phyloP scores from a whole-genome alignment of 1,140 invertebrate species.

The Gonatopus flavifemur region DNA sequence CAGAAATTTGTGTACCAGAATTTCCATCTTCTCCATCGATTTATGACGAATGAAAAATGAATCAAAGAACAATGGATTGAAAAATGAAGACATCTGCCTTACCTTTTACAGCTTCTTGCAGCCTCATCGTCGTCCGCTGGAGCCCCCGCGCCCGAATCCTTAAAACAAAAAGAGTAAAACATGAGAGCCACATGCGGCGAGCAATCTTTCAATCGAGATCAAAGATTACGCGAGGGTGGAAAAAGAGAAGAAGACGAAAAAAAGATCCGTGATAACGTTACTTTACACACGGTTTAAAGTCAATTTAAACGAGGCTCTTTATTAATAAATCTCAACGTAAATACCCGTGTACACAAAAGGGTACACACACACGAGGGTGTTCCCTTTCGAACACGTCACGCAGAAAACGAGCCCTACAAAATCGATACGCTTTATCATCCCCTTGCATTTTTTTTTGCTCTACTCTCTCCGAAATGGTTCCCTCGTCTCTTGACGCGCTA shows the following conservation, averaged over 20 bases:
- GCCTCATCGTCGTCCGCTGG: conserved; percentile 57
- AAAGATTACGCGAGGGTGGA: no score
- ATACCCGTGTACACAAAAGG: conserved; percentile 13
- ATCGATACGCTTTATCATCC: conserved; percentile 37
- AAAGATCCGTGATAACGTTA: no score
- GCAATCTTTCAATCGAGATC: conserved; percentile 11
- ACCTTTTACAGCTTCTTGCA: conserved; percentile 58
- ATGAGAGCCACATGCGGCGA: conserved; percentile 7
- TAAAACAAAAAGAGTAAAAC: conserved; percentile 32
- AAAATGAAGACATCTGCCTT: conserved; percentile 16
- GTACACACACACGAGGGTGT: no score
- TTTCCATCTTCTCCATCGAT: no score
- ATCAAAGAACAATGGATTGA: no score
- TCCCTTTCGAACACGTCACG: conserved; percentile 9
- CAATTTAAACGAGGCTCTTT: no score
- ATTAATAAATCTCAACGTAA: conserved; percentile 21
- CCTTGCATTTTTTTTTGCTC: background rate
- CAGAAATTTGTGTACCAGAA: no score
- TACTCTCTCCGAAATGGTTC: conserved; percentile 5
- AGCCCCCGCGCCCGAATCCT: conserved; percentile 58
- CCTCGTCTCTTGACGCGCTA: conserved; percentile 18
- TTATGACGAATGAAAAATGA: no score
- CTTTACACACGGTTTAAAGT: no score
- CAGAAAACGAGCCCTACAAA: conserved; percentile 39
- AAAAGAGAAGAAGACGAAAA: no score